Conservation (phyloP, 2,888 invertebrate species). For the Troglohyphantes excavatus region DNA sequence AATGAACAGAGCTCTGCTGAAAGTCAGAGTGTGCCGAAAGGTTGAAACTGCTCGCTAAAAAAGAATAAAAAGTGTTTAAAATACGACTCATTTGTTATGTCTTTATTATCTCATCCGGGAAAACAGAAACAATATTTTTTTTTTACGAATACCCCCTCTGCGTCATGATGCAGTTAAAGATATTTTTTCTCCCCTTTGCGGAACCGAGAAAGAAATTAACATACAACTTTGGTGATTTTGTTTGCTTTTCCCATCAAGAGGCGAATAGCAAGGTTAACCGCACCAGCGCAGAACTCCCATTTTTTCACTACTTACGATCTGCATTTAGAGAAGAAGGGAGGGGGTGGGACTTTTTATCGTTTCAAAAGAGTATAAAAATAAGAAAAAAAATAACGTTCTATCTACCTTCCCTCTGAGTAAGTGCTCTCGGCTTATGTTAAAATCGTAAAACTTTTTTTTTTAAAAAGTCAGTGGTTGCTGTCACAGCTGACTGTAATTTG, state of each 20-base stretch:
- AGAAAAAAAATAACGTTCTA: constrained; percentile 5
- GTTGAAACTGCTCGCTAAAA: constrained; percentile 16
- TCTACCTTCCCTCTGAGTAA: not conserved
- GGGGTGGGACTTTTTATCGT: not conserved
- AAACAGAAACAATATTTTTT: constrained; percentile 20
- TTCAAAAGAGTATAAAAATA: constrained; percentile 1
- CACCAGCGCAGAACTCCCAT: not conserved
- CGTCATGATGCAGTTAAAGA: constrained; percentile 14
- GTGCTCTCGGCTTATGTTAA: not conserved
- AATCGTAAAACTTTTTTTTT: not conserved
- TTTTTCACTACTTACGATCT: not conserved
- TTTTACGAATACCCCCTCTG: constrained; percentile 35
- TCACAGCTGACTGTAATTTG: constrained; percentile 18
- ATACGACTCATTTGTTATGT: constrained; percentile 62
- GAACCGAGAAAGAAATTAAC: constrained; percentile 37
- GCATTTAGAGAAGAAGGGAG: constrained; percentile 26
- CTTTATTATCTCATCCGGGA: constrained; percentile 55
- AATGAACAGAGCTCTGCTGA: constrained; percentile 34
- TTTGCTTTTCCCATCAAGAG: constrained; percentile 36
- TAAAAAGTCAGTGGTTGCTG: not conserved
- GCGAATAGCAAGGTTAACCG: constrained; percentile 55
- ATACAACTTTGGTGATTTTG: constrained; percentile 35
- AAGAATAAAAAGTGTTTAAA: constrained; percentile 50
- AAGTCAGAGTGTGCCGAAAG: constrained; percentile 48
- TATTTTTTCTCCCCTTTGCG: constrained; percentile 7